phyloP scores from a whole-genome alignment of 2,888 invertebrate species.

The Plebejus melissa region DNA sequence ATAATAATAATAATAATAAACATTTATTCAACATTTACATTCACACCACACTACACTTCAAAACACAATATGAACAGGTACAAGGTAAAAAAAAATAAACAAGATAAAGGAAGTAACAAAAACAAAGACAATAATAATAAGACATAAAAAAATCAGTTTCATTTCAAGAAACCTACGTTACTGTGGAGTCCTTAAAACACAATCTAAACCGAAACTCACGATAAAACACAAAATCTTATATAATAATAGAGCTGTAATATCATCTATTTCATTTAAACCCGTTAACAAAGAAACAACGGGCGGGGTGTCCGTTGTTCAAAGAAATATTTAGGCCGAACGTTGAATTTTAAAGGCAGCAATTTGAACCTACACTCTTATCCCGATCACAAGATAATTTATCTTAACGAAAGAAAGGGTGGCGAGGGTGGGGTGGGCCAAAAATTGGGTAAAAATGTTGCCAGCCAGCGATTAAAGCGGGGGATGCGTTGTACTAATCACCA shows the following conservation, averaged over 20 bases:
- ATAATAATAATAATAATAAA: too few relatives aligned
- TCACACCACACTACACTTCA: too few relatives aligned
- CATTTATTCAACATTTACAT: too few relatives aligned
- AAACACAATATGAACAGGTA: too few relatives aligned
- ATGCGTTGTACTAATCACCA: constrained; percentile 80
- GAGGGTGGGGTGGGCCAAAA: constrained; percentile 62
- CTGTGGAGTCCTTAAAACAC: background rate
- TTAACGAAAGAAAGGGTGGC: constrained; percentile 79
- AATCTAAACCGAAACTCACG: background rate
- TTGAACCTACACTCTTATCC: constrained; percentile 79
- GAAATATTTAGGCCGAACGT: constrained; percentile 72
- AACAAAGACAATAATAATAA: too few relatives aligned
- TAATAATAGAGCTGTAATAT: constrained; percentile 24
- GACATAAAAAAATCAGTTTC: too few relatives aligned
- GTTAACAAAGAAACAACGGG: constrained; percentile 41
- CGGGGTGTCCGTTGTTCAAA: constrained; percentile 47
- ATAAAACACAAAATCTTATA: constrained; percentile 5
- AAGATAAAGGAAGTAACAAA: too few relatives aligned
- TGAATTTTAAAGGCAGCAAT: constrained; percentile 78
- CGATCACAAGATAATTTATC: constrained; percentile 79
- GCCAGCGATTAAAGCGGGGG: constrained; percentile 78
- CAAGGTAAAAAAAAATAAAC: too few relatives aligned
- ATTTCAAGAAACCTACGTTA: background rate
- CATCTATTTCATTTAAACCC: constrained; percentile 29
- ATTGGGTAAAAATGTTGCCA: constrained; percentile 80